Base-by-base conservation (phyloP, 1,140 invertebrate species). In the Caerostris extrusa region DNA sequence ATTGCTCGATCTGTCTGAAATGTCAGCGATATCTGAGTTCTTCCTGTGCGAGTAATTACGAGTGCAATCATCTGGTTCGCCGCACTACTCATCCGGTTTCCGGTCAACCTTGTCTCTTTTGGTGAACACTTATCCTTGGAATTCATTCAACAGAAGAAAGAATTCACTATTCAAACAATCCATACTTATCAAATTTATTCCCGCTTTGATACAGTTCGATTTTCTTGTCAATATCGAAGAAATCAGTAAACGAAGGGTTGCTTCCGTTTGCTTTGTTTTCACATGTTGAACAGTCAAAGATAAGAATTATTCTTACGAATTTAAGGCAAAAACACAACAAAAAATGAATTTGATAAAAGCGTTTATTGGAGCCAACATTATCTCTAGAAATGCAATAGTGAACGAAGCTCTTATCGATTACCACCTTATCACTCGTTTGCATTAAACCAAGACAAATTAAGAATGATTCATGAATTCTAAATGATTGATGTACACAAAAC, bases 101-200 rank as follows among this genome's bases (percentile, higher is more conserved):
- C 91, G 91, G 91, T 87, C 91, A 93, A 71, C 91, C 83, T 93
- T 93, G 91, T 93, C 83, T 93, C n/a, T 19, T 53, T 19, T n/a
- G 34, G 34, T 57, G 61, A 71, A 17, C 55, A 87, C 57, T 87
- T 64, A 64, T 64, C 85, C 85, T 87, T 87, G 82, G 82, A 83
- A 83, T 83, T 83, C 56, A 83, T 56, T 57, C 55, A 83, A 57
- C 6, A 17, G 56, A 55, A 7, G 34, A n/a, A 83, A 83, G 82
- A 83, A 5, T 57, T 7, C 82, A 57, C 53, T 57, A 83, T 6
- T 58, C 82, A 83, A 83, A 83, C 82, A 83, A 58, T 83, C 56
- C 82, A 83, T n/a, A 57, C 82, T 58, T 57, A 83, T 83, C 56
- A 58, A 14, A 83, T n/a, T 4, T 57, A 19, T 83, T 19, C 82